Base-by-base conservation (phyloP, 1,140 invertebrate species). In the Drosophila varians region DNA sequence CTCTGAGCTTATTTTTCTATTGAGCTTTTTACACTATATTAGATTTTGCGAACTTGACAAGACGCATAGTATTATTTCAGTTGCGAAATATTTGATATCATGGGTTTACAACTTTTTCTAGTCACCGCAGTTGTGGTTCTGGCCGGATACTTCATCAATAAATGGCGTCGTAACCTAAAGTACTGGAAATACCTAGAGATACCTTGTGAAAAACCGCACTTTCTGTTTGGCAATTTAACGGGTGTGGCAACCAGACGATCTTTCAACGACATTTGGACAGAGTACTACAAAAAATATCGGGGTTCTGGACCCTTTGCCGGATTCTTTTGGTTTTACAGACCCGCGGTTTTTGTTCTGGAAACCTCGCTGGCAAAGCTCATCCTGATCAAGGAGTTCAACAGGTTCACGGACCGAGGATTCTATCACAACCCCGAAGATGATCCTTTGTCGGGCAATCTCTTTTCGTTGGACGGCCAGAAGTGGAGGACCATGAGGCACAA, bases 351-450 rank as follows among this genome's bases (percentile, higher is more conserved):
- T 2, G 71, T 93, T 3, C 82, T 92, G 34, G 93, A 95, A 73
- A 90, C 93, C 0, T 92, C 93, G 4, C 75, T 95, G 1, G 92
- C 94, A 0, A 94, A 94, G 73, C 79, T 91, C 23, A 92, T 95
- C 4, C 68, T 95, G 18, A 91, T 93, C 3, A 94, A 93, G 74
- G 93, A 95, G 54, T 94, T 94, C 48, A 75, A 91, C 26, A 73
- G 90, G 18, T 94, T 94, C 60, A 66, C 83, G 2, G 92, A 93
- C 74, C 92, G 92, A 9, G 92, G 92, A 0, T 64, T 92, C 4
- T 88, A 79, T 11, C 84, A 92, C 34, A 92, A 93, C 56, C 89
- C 92, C 3, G 79, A 92, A 26, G 82, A 77, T 31, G 92, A 94
- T 79, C 93, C 93, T 0, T 56, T 94, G 8, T 90, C 92, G 0